Conservation (phyloP, 2,797 vertebrate species). For the Holocentrus rufus region DNA sequence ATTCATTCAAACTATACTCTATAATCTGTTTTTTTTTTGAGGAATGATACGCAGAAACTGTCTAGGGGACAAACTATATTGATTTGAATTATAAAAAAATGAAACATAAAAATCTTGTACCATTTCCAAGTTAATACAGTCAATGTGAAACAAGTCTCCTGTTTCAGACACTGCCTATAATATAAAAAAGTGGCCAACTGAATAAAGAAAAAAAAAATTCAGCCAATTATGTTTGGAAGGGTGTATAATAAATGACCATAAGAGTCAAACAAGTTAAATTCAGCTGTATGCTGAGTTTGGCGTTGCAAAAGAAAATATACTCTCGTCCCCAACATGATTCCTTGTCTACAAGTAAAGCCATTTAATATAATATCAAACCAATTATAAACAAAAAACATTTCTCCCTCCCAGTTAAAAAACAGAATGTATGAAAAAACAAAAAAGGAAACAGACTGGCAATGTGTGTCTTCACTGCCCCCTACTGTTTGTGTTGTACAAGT, state of each 20-base stretch:
- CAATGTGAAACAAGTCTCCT: conserved; percentile 7
- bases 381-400: conserved; percentile 33
- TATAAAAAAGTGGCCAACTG: conserved; percentile 53
- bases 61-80: conserved; percentile 18
- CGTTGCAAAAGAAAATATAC: conserved; percentile 50
- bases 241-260: conserved; percentile 48
- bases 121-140: conserved; percentile 7
- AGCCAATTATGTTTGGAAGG: conserved; percentile 68
- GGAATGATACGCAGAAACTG: conserved; percentile 54
- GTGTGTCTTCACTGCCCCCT: conserved; percentile 31
- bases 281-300: conserved; percentile 41
- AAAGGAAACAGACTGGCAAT: conserved; percentile 11
- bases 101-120: conserved; percentile 29
- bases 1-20: conserved; percentile 51
- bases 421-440: conserved; percentile 33
- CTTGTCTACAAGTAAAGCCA: conserved; percentile 33
- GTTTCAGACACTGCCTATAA: conserved; percentile 39
- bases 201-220: conserved; percentile 39
- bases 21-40: conserved; percentile 39
- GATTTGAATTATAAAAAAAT: conserved; percentile 16
- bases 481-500: conserved; percentile 40
- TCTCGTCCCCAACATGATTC: conserved; percentile 23
- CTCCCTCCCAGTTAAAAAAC: conserved; percentile 35
- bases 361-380: conserved; percentile 29
- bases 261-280: conserved; percentile 41